phyloP scores from a whole-genome alignment of 2,888 invertebrate species.

The Polydrusus cervinus region DNA sequence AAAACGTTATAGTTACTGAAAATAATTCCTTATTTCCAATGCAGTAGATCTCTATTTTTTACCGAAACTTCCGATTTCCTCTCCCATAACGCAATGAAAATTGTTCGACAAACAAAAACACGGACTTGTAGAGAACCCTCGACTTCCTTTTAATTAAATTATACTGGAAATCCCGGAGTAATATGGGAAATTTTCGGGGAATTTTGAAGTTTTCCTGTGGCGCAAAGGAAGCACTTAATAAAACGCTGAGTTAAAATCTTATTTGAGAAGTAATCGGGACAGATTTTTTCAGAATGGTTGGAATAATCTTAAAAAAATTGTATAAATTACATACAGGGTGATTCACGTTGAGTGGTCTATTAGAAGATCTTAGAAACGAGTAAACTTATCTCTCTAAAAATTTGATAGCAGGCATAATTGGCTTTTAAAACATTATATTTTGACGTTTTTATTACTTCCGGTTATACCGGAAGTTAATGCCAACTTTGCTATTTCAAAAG shows the following conservation, averaged over 20 bases:
- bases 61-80: not conserved
- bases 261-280: not conserved
- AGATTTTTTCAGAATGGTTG: no score
- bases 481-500: no score
- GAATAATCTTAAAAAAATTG: no score
- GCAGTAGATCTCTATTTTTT: not conserved
- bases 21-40: not conserved
- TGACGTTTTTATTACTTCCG: no score
- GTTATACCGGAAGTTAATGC: no score
- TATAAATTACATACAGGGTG: no score
- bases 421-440: no score
- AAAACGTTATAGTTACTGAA: not conserved
- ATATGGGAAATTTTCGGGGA: slow-evolving; percentile 22
- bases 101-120: slow-evolving; percentile 24
- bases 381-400: no score
- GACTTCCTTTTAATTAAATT: slow-evolving; percentile 19
- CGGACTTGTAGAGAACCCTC: slow-evolving; percentile 16
- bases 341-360: no score
- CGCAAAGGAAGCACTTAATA: slow-evolving; percentile 3
- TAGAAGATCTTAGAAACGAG: no score
- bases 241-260: not conserved
- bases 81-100: slow-evolving; percentile 7
- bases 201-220: not conserved
- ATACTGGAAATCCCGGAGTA: slow-evolving; percentile 11
- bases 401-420: no score